phyloP scores from a whole-genome alignment of 1,140 invertebrate species.

The Apolygus lucorum region DNA sequence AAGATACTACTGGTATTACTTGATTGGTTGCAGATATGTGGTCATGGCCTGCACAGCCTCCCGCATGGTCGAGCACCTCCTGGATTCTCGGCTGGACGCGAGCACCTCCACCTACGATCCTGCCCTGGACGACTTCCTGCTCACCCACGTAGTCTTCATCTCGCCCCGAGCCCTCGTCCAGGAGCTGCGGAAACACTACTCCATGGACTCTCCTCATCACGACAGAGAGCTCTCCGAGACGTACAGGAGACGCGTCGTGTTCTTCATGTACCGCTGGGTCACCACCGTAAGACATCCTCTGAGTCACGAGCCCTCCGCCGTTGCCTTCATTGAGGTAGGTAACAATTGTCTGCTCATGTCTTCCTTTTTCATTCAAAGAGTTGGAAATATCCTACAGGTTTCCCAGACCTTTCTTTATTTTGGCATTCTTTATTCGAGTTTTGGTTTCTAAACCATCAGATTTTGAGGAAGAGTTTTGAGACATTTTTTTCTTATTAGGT shows the following conservation, averaged over 20 bases:
- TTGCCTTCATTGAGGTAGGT: slow-evolving; percentile 58
- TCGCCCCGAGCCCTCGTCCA: slow-evolving; percentile 65
- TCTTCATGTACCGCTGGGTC: slow-evolving; percentile 72
- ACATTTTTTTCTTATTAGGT: too few relatives aligned
- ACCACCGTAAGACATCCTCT: slow-evolving; percentile 61
- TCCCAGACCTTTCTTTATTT: too few relatives aligned
- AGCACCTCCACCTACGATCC: slow-evolving; percentile 47
- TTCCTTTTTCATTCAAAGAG: neutral
- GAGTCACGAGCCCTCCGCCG: slow-evolving; percentile 61
- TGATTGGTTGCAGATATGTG: slow-evolving; percentile 67
- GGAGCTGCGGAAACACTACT: slow-evolving; percentile 68
- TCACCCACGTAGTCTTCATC: slow-evolving; percentile 84
- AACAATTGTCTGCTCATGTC: too few relatives aligned
- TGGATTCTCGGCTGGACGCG: slow-evolving; percentile 64
- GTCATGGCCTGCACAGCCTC: slow-evolving; percentile 81
- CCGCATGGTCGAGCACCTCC: slow-evolving; percentile 78
- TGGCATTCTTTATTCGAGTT: too few relatives aligned
- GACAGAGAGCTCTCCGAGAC: slow-evolving; percentile 63
- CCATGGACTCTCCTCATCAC: slow-evolving; percentile 48
- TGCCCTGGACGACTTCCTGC: slow-evolving; percentile 75
- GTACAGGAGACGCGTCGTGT: slow-evolving; percentile 65
- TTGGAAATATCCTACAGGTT: neutral
- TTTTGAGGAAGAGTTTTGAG: too few relatives aligned
- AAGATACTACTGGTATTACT: too few relatives aligned
- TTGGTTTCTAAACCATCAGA: too few relatives aligned